Conservation (phyloP, 2,797 vertebrate genomes). For the Phoebastria nigripes region DNA sequence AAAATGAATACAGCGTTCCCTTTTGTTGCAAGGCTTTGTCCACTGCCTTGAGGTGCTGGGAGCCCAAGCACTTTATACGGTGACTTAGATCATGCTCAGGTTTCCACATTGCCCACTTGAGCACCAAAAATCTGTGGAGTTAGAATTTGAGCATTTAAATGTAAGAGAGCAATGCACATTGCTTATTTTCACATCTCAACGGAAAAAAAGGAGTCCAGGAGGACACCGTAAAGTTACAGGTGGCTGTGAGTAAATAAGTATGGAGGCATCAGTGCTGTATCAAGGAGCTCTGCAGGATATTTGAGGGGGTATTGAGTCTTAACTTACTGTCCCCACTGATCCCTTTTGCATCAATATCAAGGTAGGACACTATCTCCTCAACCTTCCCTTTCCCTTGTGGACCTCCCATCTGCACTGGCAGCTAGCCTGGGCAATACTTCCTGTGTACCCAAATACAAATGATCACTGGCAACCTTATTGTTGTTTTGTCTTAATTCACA, state of each 20-base stretch:
- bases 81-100: not conserved
- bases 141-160: not conserved
- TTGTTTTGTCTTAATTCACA: not conserved
- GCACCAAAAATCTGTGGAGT: not conserved
- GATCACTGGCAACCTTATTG: not conserved
- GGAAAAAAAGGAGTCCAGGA: not conserved
- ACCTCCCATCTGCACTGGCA: not conserved
- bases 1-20: not conserved
- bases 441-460: fast-evolving
- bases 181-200: not conserved
- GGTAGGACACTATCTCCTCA: not conserved
- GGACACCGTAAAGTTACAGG: fast-evolving
- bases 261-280: not conserved
- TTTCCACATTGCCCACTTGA: fast-evolving
- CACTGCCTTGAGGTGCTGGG: not conserved
- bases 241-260: not conserved
- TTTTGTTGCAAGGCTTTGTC: not conserved
- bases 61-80: not conserved
- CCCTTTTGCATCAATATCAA: not conserved
- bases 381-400: not conserved
- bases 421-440: not conserved
- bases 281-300: not conserved
- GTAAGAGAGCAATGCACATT: not conserved
- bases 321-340: not conserved
- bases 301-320: not conserved